Conservation (phyloP, 2,888 invertebrate species). For the Eueremaeus valkanovi region DNA sequence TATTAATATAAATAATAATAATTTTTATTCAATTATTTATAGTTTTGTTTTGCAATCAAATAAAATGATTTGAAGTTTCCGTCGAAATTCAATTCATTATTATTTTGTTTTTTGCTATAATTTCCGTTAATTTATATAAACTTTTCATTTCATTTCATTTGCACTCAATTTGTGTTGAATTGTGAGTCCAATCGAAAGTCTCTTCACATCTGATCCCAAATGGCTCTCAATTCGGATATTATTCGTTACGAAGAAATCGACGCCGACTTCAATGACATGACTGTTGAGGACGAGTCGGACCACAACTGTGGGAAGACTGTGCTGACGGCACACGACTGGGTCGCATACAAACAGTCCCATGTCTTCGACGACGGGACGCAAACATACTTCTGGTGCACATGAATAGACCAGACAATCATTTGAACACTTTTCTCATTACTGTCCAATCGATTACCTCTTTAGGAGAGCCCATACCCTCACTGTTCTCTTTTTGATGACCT, state of each 20-base stretch:
- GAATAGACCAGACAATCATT: no score
- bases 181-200: not conserved
- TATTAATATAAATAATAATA: not conserved
- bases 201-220: not conserved
- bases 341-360: slow-evolving; percentile 51
- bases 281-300: not conserved
- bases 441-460: not conserved
- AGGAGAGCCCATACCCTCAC: slow-evolving; percentile 56
- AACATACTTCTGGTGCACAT: slow-evolving; percentile 56
- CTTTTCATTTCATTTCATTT: not conserved
- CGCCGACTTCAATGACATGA: slow-evolving; percentile 13
- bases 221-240: slow-evolving; percentile 31
- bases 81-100: not conserved
- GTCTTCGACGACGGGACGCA: slow-evolving; percentile 57
- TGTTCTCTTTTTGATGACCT: slow-evolving; percentile 55
- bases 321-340: slow-evolving; percentile 52
- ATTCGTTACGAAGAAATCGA: slow-evolving; percentile 39
- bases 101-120: not conserved
- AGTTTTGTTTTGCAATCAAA: not conserved
- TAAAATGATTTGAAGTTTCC: not conserved
- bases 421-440: slow-evolving; percentile 28
- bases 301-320: not conserved
- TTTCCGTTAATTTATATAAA: not conserved
- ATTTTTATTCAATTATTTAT: not conserved
- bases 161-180: not conserved